phyloP scores from a whole-genome alignment of 2,113 vertebrate genomes.

The Zingel zingel region DNA sequence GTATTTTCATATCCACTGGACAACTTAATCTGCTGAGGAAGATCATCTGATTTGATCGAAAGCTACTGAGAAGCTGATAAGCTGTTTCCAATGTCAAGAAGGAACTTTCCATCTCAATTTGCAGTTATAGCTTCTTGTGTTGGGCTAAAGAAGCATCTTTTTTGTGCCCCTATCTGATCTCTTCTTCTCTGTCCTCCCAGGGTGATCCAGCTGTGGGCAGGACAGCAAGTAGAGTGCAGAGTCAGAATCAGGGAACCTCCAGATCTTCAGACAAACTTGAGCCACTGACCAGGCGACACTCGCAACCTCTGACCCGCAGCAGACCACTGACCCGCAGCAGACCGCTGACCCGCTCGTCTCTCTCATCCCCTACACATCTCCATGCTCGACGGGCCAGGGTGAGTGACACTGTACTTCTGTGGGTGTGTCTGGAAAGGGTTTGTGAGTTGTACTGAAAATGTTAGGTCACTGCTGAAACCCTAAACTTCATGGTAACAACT shows the following conservation, averaged over 20 bases:
- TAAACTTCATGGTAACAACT: background rate
- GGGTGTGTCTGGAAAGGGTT: background rate
- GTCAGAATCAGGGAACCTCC: constrained; percentile 66
- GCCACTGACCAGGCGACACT: constrained; percentile 52
- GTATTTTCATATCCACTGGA: background rate
- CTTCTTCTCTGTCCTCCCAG: constrained; percentile 69
- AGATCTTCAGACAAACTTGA: constrained; percentile 65
- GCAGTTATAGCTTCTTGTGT: background rate
- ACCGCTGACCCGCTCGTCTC: constrained; percentile 78
- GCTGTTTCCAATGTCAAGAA: background rate
- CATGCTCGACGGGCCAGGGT: constrained; percentile 80
- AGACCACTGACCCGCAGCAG: constrained; percentile 77
- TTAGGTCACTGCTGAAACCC: background rate
- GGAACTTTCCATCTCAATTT: background rate
- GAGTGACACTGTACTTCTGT: constrained; percentile 51
- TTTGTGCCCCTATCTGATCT: background rate
- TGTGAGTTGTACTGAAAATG: background rate
- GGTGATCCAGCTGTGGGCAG: constrained; percentile 40
- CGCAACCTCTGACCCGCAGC: constrained; percentile 75
- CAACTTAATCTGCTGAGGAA: background rate
- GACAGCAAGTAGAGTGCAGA: constrained; percentile 43
- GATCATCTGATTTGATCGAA: background rate
- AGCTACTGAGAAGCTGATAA: background rate
- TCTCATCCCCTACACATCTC: constrained; percentile 68
- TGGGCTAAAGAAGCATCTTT: background rate